Evolutionary conservation across 37 sponge, comb jelly and placozoan genomes (phyloP).

Genomic region (Haliclona indistincta): DNA sequence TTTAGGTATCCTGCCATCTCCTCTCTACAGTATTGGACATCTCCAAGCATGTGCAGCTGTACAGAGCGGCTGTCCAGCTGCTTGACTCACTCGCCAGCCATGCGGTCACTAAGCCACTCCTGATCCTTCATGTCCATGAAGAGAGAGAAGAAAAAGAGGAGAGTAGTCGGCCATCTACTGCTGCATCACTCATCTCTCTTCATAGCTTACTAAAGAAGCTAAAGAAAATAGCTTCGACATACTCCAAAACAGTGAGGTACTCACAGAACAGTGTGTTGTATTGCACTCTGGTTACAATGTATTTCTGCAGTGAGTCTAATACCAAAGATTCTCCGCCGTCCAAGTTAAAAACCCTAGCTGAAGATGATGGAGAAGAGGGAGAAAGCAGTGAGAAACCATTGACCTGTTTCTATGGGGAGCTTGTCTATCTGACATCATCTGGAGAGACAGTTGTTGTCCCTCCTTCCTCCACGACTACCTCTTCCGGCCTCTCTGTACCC

Average conservation of each 20-base stretch:
- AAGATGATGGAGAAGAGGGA: no score
- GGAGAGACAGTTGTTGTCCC: background rate
- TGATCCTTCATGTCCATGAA: constrained; percentile 42
- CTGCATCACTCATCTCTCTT: background rate
- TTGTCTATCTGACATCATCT: no score
- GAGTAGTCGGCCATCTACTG: constrained; percentile 4
- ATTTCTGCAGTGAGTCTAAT: background rate
- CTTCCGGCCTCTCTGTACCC: constrained; percentile 2
- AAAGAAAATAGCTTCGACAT: constrained; percentile 34
- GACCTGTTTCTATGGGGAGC: no score
- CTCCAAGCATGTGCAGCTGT: constrained; percentile 77
- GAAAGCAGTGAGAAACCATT: no score
- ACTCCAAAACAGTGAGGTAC: constrained; percentile 62
- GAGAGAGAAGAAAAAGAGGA: background rate
- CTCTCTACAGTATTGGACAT: constrained; percentile 78
- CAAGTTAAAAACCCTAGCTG: background rate
- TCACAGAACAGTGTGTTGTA: background rate
- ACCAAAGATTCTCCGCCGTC: background rate
- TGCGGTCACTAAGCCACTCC: constrained; percentile 37
- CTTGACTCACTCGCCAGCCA: constrained; percentile 47
- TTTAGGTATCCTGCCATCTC: background rate
- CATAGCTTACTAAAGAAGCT: constrained; percentile 40
- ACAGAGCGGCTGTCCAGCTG: constrained; percentile 60
- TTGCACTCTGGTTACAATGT: background rate
- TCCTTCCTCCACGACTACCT: background rate